Evolutionary conservation across 2,113 vertebrate species (phyloP), one percentile per base, ranked within the genome.

Genomic region (Spermophilus dauricus): DNA sequence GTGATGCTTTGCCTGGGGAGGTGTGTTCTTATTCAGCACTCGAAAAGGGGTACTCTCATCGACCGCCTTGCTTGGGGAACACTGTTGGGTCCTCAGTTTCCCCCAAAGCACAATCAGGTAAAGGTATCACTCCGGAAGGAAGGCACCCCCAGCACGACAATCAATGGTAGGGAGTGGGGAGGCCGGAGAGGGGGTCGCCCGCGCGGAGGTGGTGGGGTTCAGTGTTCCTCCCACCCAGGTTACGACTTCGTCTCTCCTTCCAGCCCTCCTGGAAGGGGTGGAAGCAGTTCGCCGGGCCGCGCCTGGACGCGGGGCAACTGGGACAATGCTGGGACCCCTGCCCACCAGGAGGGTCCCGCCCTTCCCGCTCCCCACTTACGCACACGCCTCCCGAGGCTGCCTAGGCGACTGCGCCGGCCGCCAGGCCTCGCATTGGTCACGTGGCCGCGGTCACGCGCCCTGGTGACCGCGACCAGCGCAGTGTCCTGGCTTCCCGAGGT

Each of bases 361-460:
- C 24, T 51, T 22, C 88, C 69, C 13, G 37, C 53, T 70, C 88
- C 78, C 81, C 88, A 94, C 98, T 96, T 96, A 96, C 97, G 11
- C 72, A 1, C 17, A 67, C 24, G 70, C 89, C 82, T 97, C 70
- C 94, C 34, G 69, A 45, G 7, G 77, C 72, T 1, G 81, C 82
- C 8, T 72, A 91, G 6, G 69, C 63, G 0, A 61, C 61, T 0
- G 70, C 26, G 26, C 73, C 2, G 39, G 72, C 32, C 5, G 65
- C 45, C 72, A n/a, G 42, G 75, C 92, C 84, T 73, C 26, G 70
- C 78, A 28, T 84, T 22, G 30, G 72, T 96, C 98, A 97, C 94
- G 84, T 97, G 97, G 39, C 67, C 14, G 24, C 51, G n/a, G 86
- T 96, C 98, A 97, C 96, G 96, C 76, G 93, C n/a, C n/a, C n/a